Evolutionary conservation across 2,113 vertebrate genomes (phyloP).

Genomic region (Zonotrichia leucophrys): DNA sequence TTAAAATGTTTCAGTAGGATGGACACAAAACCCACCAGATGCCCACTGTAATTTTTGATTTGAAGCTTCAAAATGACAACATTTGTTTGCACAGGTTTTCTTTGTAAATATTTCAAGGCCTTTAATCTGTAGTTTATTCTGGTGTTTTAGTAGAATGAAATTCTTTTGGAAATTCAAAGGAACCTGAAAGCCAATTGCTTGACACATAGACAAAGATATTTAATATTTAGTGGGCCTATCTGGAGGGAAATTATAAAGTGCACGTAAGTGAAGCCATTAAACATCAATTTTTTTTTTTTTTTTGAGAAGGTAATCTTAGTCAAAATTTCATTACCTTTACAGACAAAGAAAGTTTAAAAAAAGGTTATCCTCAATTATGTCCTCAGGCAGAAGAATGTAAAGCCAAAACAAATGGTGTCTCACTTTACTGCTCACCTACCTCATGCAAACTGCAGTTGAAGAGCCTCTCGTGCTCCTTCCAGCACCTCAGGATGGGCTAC

Average conservation of each 20-base stretch:
- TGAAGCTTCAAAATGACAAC: neutral
- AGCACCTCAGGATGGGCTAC: neutral
- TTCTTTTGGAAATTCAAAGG: neutral
- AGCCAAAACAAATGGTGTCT: neutral
- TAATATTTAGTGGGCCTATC: neutral
- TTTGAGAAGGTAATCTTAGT: neutral
- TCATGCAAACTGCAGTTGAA: neutral
- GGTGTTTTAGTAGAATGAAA: neutral
- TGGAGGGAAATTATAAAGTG: neutral
- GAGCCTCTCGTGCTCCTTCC: fast-evolving
- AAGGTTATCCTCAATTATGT: neutral
- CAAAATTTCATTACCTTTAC: neutral
- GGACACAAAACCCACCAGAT: neutral
- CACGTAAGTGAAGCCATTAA: neutral
- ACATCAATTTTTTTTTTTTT: neutral
- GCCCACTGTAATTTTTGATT: neutral
- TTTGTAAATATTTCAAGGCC: neutral
- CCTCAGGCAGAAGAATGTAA: neutral
- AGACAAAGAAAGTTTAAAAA: neutral
- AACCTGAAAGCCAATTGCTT: neutral
- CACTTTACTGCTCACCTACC: neutral
- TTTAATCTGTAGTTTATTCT: neutral
- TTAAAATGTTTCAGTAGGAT: neutral
- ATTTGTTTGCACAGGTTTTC: neutral
- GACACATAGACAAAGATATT: neutral